Evolutionary conservation across 2,113 vertebrate species (phyloP), one percentile per base, ranked within the genome.

Genomic region (Megaptera novaeangliae): DNA sequence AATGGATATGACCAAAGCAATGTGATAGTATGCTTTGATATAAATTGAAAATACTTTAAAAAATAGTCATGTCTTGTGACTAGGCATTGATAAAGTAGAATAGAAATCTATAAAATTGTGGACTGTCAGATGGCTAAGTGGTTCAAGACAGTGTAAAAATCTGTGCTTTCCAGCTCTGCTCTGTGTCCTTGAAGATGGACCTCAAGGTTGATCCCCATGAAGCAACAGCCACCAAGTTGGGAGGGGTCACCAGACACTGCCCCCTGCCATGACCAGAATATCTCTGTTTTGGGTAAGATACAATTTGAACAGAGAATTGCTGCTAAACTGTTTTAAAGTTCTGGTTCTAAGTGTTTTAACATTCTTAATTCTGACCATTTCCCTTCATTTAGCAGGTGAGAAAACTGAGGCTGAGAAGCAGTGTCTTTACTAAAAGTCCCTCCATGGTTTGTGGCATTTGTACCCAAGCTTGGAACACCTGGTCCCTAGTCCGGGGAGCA

Each of bases 351-450:
- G 8, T 29, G 29, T 44, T 74, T 92, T 69, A 2, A 21, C 85
- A 36, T 59, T 88, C 63, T 88, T 64, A 27, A 20, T 92, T 74
- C 85, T 74, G 46, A 84, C 18, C 39, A 17, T 36, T n/a, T 91
- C 29, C 1, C 14, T 18, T 63, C 57, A 41, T 10, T 44, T 52
- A n/a, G 25, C 4, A 57, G 85, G 34, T 5, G 34, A 85, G 66
- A 61, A 68, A 63, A 31, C 41, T 2, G 27, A 97, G 52, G 36
- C 61, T 41, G 18, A 20, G 85, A 82, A 77, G 10, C 21, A 29
- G 25, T 9, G 6, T 78, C 46, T 34, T 72, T 66, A 63, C 31
- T 20, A 55, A 21, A 23, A 27, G 52, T 75, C 52, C 27, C 8
- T 8, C 23, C 8, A 2, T 14, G 1, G 1, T 9, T 61, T n/a